Evolutionary conservation across 2,888 invertebrate species (phyloP).

Genomic region (Agrotis exclamationis): DNA sequence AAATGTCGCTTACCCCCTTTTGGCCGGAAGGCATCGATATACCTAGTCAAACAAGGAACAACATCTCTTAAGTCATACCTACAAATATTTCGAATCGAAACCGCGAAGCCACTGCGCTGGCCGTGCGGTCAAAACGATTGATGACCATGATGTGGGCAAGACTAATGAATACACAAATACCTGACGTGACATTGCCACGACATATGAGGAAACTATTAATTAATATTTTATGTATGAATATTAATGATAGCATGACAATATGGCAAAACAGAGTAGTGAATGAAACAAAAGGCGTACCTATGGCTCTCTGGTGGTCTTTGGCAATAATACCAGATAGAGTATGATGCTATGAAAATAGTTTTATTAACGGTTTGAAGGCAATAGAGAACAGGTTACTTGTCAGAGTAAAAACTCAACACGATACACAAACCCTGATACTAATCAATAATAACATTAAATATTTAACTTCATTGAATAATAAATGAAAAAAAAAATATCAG

Average conservation of each 20-base stretch:
- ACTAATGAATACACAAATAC: neutral
- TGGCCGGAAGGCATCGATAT: too few relatives aligned
- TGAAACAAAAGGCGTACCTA: constrained; percentile 1
- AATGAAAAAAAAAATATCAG: constrained; percentile 7
- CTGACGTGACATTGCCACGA: neutral
- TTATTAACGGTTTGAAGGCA: neutral
- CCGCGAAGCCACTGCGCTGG: too few relatives aligned
- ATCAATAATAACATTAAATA: constrained; percentile 9
- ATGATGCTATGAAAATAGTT: neutral
- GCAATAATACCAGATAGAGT: neutral
- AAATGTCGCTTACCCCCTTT: too few relatives aligned
- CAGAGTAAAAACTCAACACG: neutral
- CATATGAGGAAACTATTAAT: neutral
- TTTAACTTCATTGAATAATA: constrained; percentile 5
- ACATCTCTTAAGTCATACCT: too few relatives aligned
- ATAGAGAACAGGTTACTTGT: neutral
- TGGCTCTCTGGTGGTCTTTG: too few relatives aligned
- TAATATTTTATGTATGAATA: neutral
- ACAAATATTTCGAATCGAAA: too few relatives aligned
- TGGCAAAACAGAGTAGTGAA: neutral
- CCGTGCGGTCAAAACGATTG: too few relatives aligned
- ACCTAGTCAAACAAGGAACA: too few relatives aligned
- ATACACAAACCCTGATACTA: neutral
- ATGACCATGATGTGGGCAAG: neutral
- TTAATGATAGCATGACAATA: neutral